phyloP scores from a whole-genome alignment of 2,888 invertebrate genomes.

The Drosophila greeni region DNA sequence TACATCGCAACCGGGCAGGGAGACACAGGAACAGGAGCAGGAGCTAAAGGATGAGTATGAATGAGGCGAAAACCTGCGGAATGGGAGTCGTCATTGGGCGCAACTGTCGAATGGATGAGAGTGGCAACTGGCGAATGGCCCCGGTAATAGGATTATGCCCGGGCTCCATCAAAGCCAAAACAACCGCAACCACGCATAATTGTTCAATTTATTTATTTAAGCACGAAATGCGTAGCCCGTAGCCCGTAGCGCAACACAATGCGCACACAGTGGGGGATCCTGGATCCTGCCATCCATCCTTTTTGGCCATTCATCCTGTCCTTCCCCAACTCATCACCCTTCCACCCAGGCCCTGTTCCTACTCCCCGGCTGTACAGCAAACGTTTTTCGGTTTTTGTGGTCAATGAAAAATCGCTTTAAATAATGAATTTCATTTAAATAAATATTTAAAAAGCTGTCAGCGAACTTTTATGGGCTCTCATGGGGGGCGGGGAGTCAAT shows the following conservation, averaged over 20 bases:
- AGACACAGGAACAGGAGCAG: neutral
- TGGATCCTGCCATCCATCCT: conserved; percentile 6
- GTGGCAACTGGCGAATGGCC: conserved; percentile 33
- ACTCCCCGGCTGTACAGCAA: conserved; percentile 38
- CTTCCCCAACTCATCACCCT: neutral
- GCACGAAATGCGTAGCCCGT: conserved; percentile 53
- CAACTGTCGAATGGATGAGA: conserved; percentile 13
- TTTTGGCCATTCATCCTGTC: conserved; percentile 23
- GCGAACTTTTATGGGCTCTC: conserved; percentile 47
- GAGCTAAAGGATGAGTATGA: neutral
- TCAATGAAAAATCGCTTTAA: conserved; percentile 69
- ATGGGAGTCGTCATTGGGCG: conserved; percentile 1
- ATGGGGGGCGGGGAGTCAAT: neutral
- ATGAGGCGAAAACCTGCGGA: neutral
- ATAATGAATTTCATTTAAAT: conserved; percentile 68
- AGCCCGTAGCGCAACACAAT: conserved; percentile 24
- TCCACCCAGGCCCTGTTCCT: neutral
- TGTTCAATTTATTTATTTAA: conserved; percentile 73
- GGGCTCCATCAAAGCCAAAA: conserved; percentile 70
- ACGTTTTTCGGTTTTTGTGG: conserved; percentile 66
- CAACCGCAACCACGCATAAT: conserved; percentile 72
- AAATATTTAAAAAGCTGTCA: conserved; percentile 69
- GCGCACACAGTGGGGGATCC: conserved; percentile 8
- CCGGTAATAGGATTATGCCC: conserved; percentile 65
- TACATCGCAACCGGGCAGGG: conserved; percentile 8